Conservation (phyloP, 2,797 vertebrate genomes). For the Peromyscus aztecus region DNA sequence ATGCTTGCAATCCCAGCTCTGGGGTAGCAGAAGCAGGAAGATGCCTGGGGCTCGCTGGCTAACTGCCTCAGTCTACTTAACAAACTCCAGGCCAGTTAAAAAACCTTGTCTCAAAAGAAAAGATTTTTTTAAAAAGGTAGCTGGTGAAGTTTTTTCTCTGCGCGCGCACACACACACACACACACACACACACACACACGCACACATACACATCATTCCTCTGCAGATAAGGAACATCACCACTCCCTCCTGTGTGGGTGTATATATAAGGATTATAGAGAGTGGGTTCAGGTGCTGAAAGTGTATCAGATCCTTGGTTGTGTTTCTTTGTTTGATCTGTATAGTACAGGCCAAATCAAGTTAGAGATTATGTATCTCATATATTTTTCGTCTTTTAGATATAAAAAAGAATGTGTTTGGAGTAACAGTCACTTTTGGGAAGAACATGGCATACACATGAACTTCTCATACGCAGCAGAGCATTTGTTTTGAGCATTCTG, state of each 20-base stretch:
- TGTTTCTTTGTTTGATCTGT: conserved; percentile 1
- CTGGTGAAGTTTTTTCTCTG: not conserved
- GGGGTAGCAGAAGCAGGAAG: not conserved
- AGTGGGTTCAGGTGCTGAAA: not conserved
- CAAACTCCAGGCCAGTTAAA: not conserved
- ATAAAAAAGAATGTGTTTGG: conserved; percentile 15
- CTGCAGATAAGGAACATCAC: not conserved
- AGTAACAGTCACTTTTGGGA: conserved; percentile 39
- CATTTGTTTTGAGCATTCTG: not conserved
- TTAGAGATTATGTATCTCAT: not conserved
- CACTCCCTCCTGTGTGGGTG: not conserved
- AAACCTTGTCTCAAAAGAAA: not conserved
- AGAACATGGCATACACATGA: not conserved
- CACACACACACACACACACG: not conserved
- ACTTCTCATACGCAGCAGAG: not conserved
- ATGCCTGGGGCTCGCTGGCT: not conserved
- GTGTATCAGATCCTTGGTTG: not conserved
- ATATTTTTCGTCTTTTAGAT: conserved; percentile 39
- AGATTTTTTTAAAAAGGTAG: not conserved
- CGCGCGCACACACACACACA: not conserved
- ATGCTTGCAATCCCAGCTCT: not conserved
- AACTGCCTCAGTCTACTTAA: not conserved
- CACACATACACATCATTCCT: not conserved
- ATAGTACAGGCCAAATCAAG: not conserved
- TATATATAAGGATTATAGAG: not conserved